Conservation (phyloP, 2,113 vertebrate genomes). For the Mellivora capensis region DNA sequence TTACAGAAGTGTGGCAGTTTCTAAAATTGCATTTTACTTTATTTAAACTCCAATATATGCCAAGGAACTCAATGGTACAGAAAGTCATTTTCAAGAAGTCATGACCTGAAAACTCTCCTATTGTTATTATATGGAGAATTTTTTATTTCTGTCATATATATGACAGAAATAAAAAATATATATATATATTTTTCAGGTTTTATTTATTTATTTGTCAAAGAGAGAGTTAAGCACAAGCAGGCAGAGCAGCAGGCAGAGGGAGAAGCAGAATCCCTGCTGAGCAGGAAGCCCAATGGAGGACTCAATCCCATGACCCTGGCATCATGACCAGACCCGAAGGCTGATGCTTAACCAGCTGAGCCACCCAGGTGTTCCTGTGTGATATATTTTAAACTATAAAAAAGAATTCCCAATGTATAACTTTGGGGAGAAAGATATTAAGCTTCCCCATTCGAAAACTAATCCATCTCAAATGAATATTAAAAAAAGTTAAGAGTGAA, state of each 20-base stretch:
- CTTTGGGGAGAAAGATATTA: slow-evolving; percentile 55
- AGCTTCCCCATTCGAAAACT: slow-evolving; percentile 51
- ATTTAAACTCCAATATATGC: slow-evolving; percentile 33
- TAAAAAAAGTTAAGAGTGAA: slow-evolving; percentile 3
- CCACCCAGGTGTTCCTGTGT: not conserved
- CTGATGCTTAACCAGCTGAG: not conserved
- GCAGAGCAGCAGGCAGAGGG: not conserved
- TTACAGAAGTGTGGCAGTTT: slow-evolving; percentile 40
- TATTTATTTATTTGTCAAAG: not conserved
- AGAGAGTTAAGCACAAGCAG: not conserved
- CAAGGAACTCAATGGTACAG: not conserved
- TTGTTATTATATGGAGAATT: not conserved
- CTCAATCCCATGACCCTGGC: not conserved
- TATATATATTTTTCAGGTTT: not conserved
- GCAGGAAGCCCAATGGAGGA: not conserved
- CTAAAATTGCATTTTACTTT: slow-evolving; percentile 46
- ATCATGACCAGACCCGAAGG: not conserved
- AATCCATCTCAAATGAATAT: slow-evolving; percentile 33
- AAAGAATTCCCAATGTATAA: slow-evolving; percentile 48
- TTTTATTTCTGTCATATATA: slow-evolving; percentile 30
- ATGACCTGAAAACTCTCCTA: slow-evolving; percentile 41
- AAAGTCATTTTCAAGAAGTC: slow-evolving; percentile 38
- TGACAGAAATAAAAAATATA: no score
- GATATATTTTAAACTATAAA: slow-evolving; percentile 47
- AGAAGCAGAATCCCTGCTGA: not conserved